Evolutionary conservation across 2,797 vertebrate species (phyloP).

Genomic region (Pseudotriccus pelzelni): DNA sequence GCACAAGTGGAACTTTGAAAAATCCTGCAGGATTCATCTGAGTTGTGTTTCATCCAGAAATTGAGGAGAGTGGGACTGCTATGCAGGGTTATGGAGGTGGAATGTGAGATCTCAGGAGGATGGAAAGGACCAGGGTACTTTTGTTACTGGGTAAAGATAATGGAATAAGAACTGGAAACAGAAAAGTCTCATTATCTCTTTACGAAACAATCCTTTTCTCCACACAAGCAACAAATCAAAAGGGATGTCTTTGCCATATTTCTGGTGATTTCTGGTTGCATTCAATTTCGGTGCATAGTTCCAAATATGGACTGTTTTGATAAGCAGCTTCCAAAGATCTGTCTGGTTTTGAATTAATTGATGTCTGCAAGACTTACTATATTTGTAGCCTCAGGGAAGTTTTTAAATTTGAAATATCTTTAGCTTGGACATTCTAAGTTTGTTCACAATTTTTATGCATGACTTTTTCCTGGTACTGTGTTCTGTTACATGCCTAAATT

Average conservation of each 20-base stretch:
- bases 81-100: background rate
- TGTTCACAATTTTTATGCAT: fast-evolving
- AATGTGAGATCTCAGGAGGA: background rate
- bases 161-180: background rate
- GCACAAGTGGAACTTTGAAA: background rate
- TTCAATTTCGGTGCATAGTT: background rate
- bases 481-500: background rate
- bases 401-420: background rate
- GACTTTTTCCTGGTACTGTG: background rate
- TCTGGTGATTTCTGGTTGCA: background rate
- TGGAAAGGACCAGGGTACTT: background rate
- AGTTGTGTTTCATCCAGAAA: background rate
- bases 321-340: background rate
- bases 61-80: background rate
- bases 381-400: background rate
- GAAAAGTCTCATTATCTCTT: background rate
- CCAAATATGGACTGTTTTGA: background rate
- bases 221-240: background rate
- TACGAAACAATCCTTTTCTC: background rate
- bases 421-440: background rate
- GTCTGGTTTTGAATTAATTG: background rate
- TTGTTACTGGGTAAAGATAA: background rate
- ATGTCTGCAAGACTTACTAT: background rate
- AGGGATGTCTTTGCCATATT: background rate
- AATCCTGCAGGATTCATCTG: background rate